phyloP scores from a whole-genome alignment of 2,888 invertebrate genomes.

The Leucophora obtusa region DNA sequence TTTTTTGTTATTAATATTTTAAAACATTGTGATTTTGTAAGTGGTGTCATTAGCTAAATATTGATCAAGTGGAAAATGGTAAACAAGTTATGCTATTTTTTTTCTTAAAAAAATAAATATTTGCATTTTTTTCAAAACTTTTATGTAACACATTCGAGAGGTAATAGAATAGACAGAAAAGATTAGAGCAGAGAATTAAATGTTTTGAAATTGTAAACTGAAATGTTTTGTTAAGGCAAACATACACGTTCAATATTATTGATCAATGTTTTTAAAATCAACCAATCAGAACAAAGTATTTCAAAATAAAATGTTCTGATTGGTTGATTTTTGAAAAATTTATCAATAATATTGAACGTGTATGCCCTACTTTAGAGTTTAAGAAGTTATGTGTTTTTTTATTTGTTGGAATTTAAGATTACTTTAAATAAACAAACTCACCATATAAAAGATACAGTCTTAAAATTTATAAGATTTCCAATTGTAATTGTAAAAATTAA shows the following conservation, averaged over 20 bases:
- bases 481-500: too few relatives aligned
- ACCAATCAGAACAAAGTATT: too few relatives aligned
- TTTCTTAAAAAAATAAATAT: neutral
- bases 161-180: neutral
- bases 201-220: neutral
- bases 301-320: too few relatives aligned
- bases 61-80: constrained; percentile 17
- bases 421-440: too few relatives aligned
- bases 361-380: neutral
- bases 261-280: too few relatives aligned
- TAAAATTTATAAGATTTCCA: too few relatives aligned
- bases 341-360: too few relatives aligned
- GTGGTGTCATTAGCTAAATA: neutral
- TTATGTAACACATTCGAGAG: neutral
- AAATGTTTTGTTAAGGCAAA: too few relatives aligned
- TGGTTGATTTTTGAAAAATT: too few relatives aligned
- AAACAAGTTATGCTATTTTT: neutral
- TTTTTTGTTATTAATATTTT: constrained; percentile 4
- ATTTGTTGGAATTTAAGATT: neutral
- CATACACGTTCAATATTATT: too few relatives aligned
- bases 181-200: neutral
- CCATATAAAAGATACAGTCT: too few relatives aligned
- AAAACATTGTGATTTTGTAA: constrained; percentile 9
- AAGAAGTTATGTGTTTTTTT: neutral
- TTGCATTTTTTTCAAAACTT: neutral